Evolutionary conservation across 2,113 vertebrate species (phyloP).

Genomic region (Onychostruthus taczanowskii): DNA sequence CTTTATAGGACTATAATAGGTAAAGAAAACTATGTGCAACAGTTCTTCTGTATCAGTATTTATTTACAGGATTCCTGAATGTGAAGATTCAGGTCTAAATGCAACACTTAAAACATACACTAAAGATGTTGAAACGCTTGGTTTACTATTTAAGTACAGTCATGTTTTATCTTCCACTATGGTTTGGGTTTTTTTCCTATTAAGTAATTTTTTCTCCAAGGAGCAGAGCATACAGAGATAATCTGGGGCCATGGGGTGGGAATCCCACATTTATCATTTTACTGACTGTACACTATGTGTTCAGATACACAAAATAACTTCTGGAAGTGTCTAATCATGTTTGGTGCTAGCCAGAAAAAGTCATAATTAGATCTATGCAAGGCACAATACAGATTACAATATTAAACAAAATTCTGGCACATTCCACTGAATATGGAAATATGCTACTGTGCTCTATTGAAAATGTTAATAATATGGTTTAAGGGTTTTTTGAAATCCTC

Average conservation of each 20-base stretch:
- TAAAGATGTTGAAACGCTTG: background rate
- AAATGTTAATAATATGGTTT: background rate
- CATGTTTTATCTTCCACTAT: background rate
- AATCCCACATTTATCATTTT: background rate
- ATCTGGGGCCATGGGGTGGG: background rate
- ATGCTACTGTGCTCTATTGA: background rate
- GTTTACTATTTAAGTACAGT: background rate
- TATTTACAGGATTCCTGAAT: background rate
- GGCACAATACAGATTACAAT: background rate
- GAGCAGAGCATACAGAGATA: background rate
- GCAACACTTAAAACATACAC: background rate
- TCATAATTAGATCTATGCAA: background rate
- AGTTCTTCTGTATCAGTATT: background rate
- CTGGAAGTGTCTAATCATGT: background rate
- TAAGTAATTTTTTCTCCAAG: background rate
- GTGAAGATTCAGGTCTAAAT: background rate
- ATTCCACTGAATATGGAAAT: background rate
- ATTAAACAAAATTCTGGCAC: background rate
- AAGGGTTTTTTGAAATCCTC: accelerated
- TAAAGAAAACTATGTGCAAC: background rate
- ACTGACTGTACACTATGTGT: background rate
- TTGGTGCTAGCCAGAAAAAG: background rate
- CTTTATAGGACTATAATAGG: background rate
- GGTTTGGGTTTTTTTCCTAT: background rate
- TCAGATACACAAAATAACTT: background rate